Percentiles rank a stretch among this genome's conserved stretches.
Conservation (phyloP, 2,888 invertebrate genomes). For the Nemotelus nigrinus region DNA sequence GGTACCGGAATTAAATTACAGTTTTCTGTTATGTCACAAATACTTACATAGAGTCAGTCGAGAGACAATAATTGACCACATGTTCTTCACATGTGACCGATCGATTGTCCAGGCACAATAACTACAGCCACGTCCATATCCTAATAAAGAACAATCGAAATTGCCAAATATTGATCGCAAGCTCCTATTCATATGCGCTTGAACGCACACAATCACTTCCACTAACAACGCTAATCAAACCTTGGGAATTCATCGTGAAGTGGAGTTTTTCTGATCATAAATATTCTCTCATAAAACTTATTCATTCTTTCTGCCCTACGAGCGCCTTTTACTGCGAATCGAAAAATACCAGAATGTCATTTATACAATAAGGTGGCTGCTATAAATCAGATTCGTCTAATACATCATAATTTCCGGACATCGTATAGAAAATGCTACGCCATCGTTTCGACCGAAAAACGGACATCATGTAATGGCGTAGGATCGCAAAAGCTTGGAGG, state of each 20-base stretch:
- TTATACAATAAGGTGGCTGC: slow-evolving; percentile 42
- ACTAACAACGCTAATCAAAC: no score
- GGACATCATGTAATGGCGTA: background rate
- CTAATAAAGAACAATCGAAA: no score
- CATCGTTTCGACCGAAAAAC: background rate
- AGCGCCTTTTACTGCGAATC: background rate
- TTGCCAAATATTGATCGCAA: no score
- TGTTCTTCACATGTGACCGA: no score
- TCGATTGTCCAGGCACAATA: no score
- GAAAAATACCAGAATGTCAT: slow-evolving; percentile 39
- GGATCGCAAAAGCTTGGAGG: background rate
- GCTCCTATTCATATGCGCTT: no score
- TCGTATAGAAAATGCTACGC: slow-evolving; percentile 14
- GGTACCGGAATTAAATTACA: no score
- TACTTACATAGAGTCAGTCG: background rate
- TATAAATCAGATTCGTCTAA: slow-evolving; percentile 41
- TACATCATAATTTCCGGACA: slow-evolving; percentile 43
- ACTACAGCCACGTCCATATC: no score
- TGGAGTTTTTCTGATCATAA: slow-evolving; percentile 9
- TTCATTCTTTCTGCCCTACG: slow-evolving; percentile 11
- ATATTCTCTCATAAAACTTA: slow-evolving; percentile 35
- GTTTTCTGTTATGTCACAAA: no score
- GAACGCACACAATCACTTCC: no score
- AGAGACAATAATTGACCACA: background rate
- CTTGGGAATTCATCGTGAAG: no score